Evolutionary conservation across 2,113 vertebrate species (phyloP).

Genomic region (Phodopus roborovskii): DNA sequence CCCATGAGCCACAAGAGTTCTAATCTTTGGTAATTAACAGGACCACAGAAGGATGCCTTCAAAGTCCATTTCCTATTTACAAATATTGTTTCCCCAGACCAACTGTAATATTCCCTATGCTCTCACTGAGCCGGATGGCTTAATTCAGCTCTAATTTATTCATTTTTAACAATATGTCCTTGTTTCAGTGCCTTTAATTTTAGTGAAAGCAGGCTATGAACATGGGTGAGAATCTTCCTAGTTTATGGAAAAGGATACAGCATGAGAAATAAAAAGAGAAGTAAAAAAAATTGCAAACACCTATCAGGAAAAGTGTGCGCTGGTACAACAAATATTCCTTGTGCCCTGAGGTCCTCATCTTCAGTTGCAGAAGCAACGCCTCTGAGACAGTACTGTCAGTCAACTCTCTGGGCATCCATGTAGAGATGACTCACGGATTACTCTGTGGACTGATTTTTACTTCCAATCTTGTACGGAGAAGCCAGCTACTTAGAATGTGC

Average conservation of each 20-base stretch:
- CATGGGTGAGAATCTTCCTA: constrained; percentile 62
- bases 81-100: constrained; percentile 73
- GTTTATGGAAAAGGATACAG: not conserved
- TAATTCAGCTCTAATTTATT: constrained; percentile 73
- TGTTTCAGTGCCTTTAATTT: constrained; percentile 79
- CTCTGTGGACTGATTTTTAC: constrained; percentile 68
- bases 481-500: constrained; percentile 44
- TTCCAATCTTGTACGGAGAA: constrained; percentile 54
- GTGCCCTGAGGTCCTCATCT: constrained; percentile 29
- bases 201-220: constrained; percentile 69
- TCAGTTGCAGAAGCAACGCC: constrained; percentile 59
- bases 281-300: not conserved
- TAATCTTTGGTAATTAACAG: constrained; percentile 85
- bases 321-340: constrained; percentile 34
- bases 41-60: constrained; percentile 79
- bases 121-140: constrained; percentile 51
- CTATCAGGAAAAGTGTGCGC: constrained; percentile 39
- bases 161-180: constrained; percentile 81
- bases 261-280: not conserved
- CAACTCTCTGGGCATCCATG: constrained; percentile 76
- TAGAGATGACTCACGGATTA: constrained; percentile 71
- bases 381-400: constrained; percentile 71
- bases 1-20: constrained; percentile 82
- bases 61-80: constrained; percentile 79
- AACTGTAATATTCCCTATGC: constrained; percentile 72